Evolutionary conservation across 1,140 invertebrate species (phyloP).

Genomic region (Gryon sp.): DNA sequence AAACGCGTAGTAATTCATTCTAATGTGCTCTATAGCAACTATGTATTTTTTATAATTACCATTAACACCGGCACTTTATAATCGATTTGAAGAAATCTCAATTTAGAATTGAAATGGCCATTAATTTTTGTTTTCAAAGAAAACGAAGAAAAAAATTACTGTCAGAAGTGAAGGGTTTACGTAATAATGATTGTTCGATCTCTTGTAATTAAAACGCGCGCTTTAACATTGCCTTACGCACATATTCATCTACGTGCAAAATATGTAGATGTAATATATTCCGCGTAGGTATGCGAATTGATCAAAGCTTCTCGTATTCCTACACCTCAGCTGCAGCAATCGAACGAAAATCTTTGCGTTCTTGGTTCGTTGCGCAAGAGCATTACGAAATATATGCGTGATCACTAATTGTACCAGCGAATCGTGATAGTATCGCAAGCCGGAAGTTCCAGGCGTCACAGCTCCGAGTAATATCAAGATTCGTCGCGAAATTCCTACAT

Average conservation of each 20-base stretch:
- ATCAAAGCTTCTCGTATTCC: constrained; percentile 3
- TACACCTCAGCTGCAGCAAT: constrained; percentile 15
- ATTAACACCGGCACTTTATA: no score
- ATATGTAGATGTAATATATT: constrained; percentile 28
- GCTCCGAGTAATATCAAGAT: constrained; percentile 6
- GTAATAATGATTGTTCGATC: not conserved
- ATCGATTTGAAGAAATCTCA: no score
- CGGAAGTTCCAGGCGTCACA: constrained; percentile 64
- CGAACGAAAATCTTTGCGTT: constrained; percentile 35
- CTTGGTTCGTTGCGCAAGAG: constrained; percentile 69
- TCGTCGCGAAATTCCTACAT: constrained; percentile 9
- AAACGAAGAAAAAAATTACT: no score
- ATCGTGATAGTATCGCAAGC: constrained; percentile 69
- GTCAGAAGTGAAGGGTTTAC: not conserved
- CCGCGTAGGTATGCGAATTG: constrained; percentile 13
- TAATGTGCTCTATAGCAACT: no score
- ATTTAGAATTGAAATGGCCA: no score
- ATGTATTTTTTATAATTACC: not conserved
- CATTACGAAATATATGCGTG: constrained; percentile 74
- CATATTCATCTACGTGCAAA: constrained; percentile 13
- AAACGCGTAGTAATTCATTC: no score
- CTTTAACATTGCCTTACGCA: not conserved
- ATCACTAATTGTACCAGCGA: constrained; percentile 72
- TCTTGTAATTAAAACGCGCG: constrained; percentile 13
- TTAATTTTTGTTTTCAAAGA: no score